Base-by-base conservation (phyloP, 2,113 vertebrate genomes). In the Rhinoderma darwinii region DNA sequence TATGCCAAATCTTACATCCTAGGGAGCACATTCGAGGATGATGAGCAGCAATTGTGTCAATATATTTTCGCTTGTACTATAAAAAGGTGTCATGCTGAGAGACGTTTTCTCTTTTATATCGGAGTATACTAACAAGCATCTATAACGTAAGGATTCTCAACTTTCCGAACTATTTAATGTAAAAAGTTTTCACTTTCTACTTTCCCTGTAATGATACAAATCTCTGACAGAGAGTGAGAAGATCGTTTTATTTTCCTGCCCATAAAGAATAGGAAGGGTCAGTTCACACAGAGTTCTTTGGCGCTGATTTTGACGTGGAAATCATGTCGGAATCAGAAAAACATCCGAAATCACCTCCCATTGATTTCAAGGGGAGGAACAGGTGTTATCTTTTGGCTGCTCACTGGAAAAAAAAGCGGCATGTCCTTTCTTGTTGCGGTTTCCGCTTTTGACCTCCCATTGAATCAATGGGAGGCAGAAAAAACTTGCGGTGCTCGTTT, bases 51-150 rank as follows among this genome's bases (percentile, higher is more conserved):
- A 83, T 83, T 44, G 81, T 39, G 32, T 37, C 50, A 30, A 37
- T 80, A 61, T 50, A 68, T 83, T 47, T 83, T 83, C 70, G n/a
- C 30, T 83, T 25, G 25, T 32, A 70, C 61, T 32, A 50, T 70
- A 70, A 83, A 83, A 70, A 50, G 61, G 39, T 10, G 25, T 70
- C 81, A 70, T 30, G 81, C 81, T 66, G 81, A 70, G 81, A 70
- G 1, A 50, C 43, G 70, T 70, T 68, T 82, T 82, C 56, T 43
- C 59, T 63, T 68, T 83, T 89, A 89, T 47, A 84, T 56, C 54
- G 51, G 78, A 84, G 15, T 30, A 8, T 88, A 84, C 76, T 74
- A 88, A 87, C 88, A 87, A 74, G 54, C 81, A 83, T 84, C 88
- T 82, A 74, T 4, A 88, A 73, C 84, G 78, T 70, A 83, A 84